A percentile compares a stretch with the other conserved stretches of the same genome.
These are phyloP conservation scores for Chinchilla lanigera DNA, from an alignment of 2,113 vertebrate genomes.

Conservation along the genomic window DNA sequence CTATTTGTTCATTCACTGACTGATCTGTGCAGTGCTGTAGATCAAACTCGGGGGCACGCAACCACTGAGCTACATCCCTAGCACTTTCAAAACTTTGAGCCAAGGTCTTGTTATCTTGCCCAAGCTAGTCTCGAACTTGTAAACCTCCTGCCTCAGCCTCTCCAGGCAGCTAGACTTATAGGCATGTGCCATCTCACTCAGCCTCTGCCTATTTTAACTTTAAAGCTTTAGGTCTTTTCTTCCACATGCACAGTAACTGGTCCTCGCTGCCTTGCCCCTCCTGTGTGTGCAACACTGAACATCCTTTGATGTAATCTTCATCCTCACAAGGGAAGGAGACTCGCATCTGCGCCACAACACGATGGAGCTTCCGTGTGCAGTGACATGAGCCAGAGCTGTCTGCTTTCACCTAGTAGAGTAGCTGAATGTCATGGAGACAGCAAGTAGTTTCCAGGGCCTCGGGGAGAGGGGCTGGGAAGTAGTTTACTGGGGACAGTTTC, in stretches of 20 bases:
- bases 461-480: neutral
- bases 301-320: neutral
- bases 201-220: neutral
- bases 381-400: neutral
- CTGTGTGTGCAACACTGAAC: neutral
- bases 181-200: neutral
- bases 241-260: rapidly evolving
- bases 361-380: neutral
- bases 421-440: neutral
- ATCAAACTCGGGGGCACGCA: neutral
- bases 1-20: neutral
- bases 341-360: neutral
- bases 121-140: neutral
- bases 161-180: neutral
- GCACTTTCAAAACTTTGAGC: neutral
- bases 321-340: neutral
- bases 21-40: neutral
- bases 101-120: neutral
- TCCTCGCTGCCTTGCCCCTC: neutral
- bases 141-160: neutral
- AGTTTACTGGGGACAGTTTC: neutral
- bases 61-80: neutral
- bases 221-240: neutral
- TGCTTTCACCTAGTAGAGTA: too few species aligned
- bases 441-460: neutral